Base-by-base conservation (phyloP, 2,113 vertebrate species). In the Rhadina sibilatrix region DNA sequence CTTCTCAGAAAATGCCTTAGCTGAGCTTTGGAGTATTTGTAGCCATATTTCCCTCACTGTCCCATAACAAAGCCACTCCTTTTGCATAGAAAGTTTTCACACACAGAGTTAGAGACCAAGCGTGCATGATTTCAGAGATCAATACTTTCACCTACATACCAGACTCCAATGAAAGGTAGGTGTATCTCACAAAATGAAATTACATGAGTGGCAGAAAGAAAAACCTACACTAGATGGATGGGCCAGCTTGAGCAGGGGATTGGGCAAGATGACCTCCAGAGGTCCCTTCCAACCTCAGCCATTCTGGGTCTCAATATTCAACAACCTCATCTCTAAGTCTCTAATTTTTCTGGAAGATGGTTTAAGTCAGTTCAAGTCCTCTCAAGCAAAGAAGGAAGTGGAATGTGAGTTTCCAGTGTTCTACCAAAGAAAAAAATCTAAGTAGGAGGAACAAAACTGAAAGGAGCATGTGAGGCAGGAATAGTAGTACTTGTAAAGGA, bases 1-100 rank as follows among this genome's bases (percentile, higher is more conserved):
- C 14, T 87, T 75, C 72, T 88, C 66, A 86, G 68, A n/a, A 96
- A 96, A 91, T 57, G 37, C 42, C 46, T 87, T 68, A 82, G 56
- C 47, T 68, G n/a, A 23, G 21, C 37, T 16, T 5, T 33, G 44
- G 24, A 44, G 16, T 47, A 78, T 76, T 77, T 69, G 3, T 3
- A 63, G 56, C 25, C 12, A 1, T 40, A 59, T 60, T 86, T 86
- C 68, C 64, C 46, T 69, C n/a, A 4, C 24, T 44, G 31, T 53
- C 18, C 20, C 49, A 44, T 56, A 60, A 28, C 12, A 10, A 87
- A 85, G 53, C 22, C 24, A 52, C 30, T 68, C 70, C 53, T 31
- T 37, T 33, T 52, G 21, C 37, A 31, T 0, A n/a, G 38, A 64
- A 84, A 38, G 10, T 71, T 90, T 47, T 69, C 19, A 63, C 10